Conservation (phyloP, 2,797 vertebrate species). For the Chelidonichthys spinosus region DNA sequence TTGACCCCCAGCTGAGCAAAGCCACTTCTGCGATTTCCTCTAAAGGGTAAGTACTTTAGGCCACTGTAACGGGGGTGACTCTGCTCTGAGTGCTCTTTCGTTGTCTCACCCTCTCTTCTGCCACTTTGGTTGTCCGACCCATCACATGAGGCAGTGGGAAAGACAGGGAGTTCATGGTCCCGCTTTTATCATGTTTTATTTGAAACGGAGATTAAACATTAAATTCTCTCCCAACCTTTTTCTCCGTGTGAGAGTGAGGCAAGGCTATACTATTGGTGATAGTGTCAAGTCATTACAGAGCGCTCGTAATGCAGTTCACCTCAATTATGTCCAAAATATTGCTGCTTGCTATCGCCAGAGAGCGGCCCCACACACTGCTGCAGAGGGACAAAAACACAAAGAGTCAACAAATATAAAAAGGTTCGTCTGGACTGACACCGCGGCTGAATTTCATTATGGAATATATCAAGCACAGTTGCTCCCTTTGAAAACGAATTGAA, state of each 20-base stretch:
- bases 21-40: slow-evolving; percentile 62
- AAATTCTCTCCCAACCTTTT: slow-evolving; percentile 52
- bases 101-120: slow-evolving; percentile 44
- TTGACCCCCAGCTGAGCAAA: slow-evolving; percentile 63
- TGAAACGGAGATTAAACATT: slow-evolving; percentile 77
- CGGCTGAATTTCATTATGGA: too few relatives aligned
- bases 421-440: too few relatives aligned
- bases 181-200: slow-evolving; percentile 72
- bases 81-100: slow-evolving; percentile 65
- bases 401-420: background rate
- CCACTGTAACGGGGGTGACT: slow-evolving; percentile 52
- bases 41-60: slow-evolving; percentile 66
- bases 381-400: slow-evolving; percentile 19
- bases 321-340: slow-evolving; percentile 51
- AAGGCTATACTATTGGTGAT: slow-evolving; percentile 37
- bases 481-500: slow-evolving; percentile 7
- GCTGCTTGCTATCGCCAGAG: slow-evolving; percentile 5
- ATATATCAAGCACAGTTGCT: too few relatives aligned
- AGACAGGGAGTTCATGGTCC: slow-evolving; percentile 61
- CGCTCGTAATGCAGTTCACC: slow-evolving; percentile 46
- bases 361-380: slow-evolving; percentile 15
- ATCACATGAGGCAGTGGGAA: slow-evolving; percentile 31
- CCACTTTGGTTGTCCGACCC: slow-evolving; percentile 51
- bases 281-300: slow-evolving; percentile 45
- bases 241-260: slow-evolving; percentile 9